Percentiles rank a stretch among this genome's conserved stretches.
These are phyloP conservation scores for Chymomyza fuscimana DNA, from an alignment of 2,888 invertebrate genomes.

Conservation along the genomic window DNA sequence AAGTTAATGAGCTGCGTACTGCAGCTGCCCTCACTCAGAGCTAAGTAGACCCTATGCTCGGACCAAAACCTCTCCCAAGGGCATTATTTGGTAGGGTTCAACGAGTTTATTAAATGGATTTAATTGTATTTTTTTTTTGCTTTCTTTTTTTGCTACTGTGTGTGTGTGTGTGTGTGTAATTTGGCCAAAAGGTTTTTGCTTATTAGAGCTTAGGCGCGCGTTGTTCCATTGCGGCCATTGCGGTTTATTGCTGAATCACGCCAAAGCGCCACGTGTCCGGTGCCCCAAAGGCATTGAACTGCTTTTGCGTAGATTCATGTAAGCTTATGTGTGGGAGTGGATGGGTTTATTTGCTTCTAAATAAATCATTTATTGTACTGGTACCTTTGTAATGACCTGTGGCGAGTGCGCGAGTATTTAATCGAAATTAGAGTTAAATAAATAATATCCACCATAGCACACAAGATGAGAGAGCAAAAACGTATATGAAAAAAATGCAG, in stretches of 20 bases:
- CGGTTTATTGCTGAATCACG: slow-evolving; percentile 40
- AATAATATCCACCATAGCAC: neutral
- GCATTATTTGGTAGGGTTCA: slow-evolving; percentile 61
- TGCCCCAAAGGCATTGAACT: slow-evolving; percentile 6
- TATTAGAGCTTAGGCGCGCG: slow-evolving; percentile 4
- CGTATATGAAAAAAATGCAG: no score
- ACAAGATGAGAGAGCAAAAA: neutral
- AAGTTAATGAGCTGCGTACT: slow-evolving; percentile 64
- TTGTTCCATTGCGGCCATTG: slow-evolving; percentile 5
- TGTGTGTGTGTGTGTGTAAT: neutral
- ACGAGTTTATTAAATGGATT: slow-evolving; percentile 71
- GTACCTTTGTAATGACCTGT: slow-evolving; percentile 31
- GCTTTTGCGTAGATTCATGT: neutral
- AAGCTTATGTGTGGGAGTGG: neutral
- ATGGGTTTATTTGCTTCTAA: neutral
- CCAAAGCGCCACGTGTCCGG: slow-evolving; percentile 4
- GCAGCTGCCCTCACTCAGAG: neutral
- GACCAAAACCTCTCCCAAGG: slow-evolving; percentile 40
- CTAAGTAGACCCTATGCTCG: neutral
- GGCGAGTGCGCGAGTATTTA: slow-evolving; percentile 21
- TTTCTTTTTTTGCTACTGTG: neutral
- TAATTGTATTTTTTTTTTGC: slow-evolving; percentile 53
- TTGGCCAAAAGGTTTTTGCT: slow-evolving; percentile 30
- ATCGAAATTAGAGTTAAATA: slow-evolving; percentile 14
- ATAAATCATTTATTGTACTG: slow-evolving; percentile 35